phyloP scores from a whole-genome alignment of 2,113 vertebrate species.

The Rallus limicola region DNA sequence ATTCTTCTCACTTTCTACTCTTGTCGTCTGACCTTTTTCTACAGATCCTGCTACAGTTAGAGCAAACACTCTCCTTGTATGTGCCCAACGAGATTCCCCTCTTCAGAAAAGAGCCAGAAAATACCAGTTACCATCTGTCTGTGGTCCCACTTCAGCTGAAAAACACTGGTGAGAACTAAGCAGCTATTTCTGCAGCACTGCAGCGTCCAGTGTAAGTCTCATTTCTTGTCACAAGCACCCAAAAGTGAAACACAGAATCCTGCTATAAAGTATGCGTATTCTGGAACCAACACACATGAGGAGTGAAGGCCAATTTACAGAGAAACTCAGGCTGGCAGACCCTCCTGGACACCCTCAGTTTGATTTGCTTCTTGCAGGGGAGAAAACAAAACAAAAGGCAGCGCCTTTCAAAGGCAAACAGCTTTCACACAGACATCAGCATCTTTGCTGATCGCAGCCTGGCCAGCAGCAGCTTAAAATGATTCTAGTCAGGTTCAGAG shows the following conservation, averaged over 20 bases:
- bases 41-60: not conserved
- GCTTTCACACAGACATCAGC: not conserved
- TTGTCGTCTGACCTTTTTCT: slow-evolving; percentile 10
- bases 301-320: fast-evolving
- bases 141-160: not conserved
- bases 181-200: not conserved
- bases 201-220: not conserved
- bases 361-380: not conserved
- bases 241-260: not conserved
- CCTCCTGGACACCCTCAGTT: not conserved
- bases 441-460: not conserved
- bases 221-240: not conserved
- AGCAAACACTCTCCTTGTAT: not conserved
- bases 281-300: not conserved
- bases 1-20: slow-evolving; percentile 21
- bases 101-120: not conserved
- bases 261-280: not conserved
- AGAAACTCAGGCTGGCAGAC: not conserved
- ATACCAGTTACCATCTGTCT: not conserved
- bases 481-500: not conserved
- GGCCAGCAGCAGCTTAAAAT: slow-evolving; percentile 6
- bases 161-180: not conserved
- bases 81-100: not conserved
- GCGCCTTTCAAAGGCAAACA: not conserved
- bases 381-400: not conserved